phyloP scores from a whole-genome alignment of 2,113 vertebrate species.

The Tapirus terrestris region DNA sequence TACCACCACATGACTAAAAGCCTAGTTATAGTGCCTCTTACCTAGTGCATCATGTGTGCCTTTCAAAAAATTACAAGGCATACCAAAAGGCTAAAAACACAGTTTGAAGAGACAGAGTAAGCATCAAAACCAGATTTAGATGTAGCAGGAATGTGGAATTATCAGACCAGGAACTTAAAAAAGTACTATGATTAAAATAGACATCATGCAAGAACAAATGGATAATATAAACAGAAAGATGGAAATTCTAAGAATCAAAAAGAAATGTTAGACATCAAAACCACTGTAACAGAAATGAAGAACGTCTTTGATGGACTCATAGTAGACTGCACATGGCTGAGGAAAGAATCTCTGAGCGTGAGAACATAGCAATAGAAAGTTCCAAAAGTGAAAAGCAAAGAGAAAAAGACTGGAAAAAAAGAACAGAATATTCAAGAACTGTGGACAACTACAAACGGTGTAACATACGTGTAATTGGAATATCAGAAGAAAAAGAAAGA shows the following conservation, averaged over 20 bases:
- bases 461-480: background rate
- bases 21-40: background rate
- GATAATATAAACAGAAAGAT: background rate
- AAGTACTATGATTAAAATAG: background rate
- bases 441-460: background rate
- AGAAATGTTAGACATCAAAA: background rate
- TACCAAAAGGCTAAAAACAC: no score
- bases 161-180: background rate
- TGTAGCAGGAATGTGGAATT: background rate
- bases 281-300: background rate
- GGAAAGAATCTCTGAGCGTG: background rate
- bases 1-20: background rate
- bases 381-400: background rate
- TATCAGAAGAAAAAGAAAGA: background rate
- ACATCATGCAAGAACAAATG: background rate
- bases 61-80: background rate
- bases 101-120: background rate
- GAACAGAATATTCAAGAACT: background rate
- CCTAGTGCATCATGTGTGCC: background rate
- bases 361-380: background rate
- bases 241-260: background rate
- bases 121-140: background rate
- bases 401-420: background rate
- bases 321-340: background rate
- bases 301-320: background rate